Evolutionary conservation across 2,888 invertebrate genomes (phyloP), one percentile per base, ranked within the genome.

Genomic region (Drosophila sordidapex): DNA sequence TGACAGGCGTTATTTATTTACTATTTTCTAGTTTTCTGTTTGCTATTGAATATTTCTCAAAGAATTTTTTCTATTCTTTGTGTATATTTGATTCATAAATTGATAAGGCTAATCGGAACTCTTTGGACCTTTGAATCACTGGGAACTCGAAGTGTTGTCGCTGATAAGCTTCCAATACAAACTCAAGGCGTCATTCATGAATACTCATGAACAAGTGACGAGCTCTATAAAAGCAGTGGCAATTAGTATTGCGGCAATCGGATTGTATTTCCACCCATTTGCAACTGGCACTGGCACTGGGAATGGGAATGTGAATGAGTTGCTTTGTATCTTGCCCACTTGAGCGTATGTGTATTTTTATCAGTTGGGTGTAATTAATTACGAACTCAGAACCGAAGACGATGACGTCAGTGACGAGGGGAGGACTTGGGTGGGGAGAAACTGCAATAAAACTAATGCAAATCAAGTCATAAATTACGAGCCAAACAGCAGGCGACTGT

Each of bases 391-490:
- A 51, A 8, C 31, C 58, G 27, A 43, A 62, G 57, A 61, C 54
- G 36, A 31, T 69, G 80, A 79, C 71, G 79, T 79, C 79, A 72
- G 70, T 38, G 43, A 2, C 4, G 8, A 15, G 21, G 13, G 46
- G 64, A 11, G 10, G 33, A 11, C 33, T 15, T 46, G 56, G 48
- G 2, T 27, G 49, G 18, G 49, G 1, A 6, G 56, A 56, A 74
- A 63, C 62, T 59, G 70, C 70, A 66, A 70, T 63, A 63, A 75
- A 76, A 64, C 61, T 46, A 54, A 74, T 72, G 78, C 69, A 81
- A 81, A 73, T 78, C 79, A 72, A 81, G 79, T 75, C 81, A 75
- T 81, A 81, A 81, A 81, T 81, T 81, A 81, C 63, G 58, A 46
- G 63, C 25, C 68, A 60, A 69, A 49, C 75, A 52, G 79, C 62